Evolutionary conservation across 2,113 vertebrate species (phyloP).

Genomic region (Mionectes macconnelli): DNA sequence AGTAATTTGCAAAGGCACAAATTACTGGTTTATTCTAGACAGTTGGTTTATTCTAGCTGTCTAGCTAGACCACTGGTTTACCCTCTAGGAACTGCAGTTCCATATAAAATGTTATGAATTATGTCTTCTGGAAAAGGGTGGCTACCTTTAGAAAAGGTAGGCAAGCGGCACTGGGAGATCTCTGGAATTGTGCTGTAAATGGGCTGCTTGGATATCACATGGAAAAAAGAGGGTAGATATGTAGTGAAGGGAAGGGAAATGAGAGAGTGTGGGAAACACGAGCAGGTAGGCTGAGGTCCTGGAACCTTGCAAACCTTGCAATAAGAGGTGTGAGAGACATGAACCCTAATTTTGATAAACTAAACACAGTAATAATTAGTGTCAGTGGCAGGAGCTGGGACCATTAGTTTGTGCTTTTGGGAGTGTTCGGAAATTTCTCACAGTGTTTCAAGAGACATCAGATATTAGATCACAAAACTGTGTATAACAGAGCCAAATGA

Average conservation of each 20-base stretch:
- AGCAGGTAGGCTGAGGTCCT: neutral
- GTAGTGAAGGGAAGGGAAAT: neutral
- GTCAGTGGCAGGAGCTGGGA: neutral
- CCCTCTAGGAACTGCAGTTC: neutral
- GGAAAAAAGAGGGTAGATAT: neutral
- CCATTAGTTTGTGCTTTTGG: neutral
- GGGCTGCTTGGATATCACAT: neutral
- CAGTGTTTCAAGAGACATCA: neutral
- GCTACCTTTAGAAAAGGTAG: neutral
- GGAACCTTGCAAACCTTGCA: neutral
- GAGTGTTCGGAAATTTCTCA: neutral
- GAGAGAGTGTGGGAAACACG: neutral
- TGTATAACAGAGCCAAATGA: neutral
- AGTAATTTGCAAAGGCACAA: neutral
- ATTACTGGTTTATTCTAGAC: neutral
- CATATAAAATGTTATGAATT: neutral
- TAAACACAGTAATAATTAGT: neutral
- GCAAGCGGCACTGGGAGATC: rapidly evolving
- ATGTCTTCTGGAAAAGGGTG: neutral
- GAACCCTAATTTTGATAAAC: neutral
- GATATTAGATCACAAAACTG: neutral
- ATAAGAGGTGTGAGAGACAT: neutral
- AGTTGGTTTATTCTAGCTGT: neutral
- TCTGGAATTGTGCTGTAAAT: neutral
- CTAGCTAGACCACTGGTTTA: neutral